These are phyloP conservation scores for Climacteris rufus DNA, from an alignment of 2,113 vertebrate genomes.

Conservation along the genomic window DNA sequence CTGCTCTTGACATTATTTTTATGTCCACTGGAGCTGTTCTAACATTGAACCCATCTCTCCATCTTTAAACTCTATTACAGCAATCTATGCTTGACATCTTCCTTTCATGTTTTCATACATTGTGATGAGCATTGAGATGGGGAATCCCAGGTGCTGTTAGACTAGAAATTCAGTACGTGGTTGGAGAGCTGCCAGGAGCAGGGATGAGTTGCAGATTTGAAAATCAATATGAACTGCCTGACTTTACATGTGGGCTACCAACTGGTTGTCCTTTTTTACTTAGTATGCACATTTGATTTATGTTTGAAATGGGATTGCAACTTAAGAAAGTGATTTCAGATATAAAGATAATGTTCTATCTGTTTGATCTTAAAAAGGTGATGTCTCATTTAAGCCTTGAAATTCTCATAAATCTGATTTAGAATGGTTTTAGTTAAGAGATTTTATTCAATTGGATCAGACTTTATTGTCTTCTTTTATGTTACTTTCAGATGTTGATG, in stretches of 20 bases:
- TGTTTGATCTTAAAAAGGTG: neutral
- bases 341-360: neutral
- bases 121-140: neutral
- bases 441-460: constrained; percentile 28
- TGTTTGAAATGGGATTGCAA: neutral
- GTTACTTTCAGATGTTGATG: constrained; percentile 31
- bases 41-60: neutral
- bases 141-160: neutral
- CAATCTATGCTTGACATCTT: neutral
- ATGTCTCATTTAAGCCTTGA: neutral
- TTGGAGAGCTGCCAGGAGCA: constrained; percentile 10
- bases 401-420: neutral
- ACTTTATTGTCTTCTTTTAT: constrained; percentile 2
- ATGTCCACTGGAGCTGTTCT: neutral
- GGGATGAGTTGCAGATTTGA: neutral
- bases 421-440: constrained; percentile 5
- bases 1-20: neutral
- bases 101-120: neutral
- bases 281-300: neutral
- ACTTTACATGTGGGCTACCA: neutral
- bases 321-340: neutral
- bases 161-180: neutral
- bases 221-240: neutral
- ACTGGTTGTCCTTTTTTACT: neutral
- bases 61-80: neutral